Base-by-base conservation (phyloP, 1,140 invertebrate genomes). In the Sarcophaga bullata region DNA sequence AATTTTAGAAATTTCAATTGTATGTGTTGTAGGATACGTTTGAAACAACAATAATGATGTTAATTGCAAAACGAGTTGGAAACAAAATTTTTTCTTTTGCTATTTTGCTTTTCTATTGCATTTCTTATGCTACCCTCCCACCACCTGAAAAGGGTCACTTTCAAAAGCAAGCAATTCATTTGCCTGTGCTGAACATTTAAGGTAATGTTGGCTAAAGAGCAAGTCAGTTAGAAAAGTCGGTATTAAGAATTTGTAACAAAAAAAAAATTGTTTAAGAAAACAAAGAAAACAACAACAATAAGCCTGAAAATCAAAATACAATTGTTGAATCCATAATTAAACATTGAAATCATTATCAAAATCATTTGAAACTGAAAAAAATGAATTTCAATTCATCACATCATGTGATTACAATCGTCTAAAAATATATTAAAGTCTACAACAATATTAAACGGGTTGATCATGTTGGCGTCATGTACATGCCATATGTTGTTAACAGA, bases 1-100 rank as follows among this genome's bases (percentile, higher is more conserved):
- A 58, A 58, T 58, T 58, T 58, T 58, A 58, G 54, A 58, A 58
- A 58, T 58, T 58, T 58, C 54, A n/a, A n/a, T 58, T 58, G 54
- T 58, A 58, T n/a, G n/a, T 58, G 6, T 37, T n/a, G n/a, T n/a
- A n/a, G n/a, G n/a, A n/a, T n/a, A n/a, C n/a, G n/a, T n/a, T n/a
- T n/a, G 15, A 58, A 58, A 58, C 13, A 58, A 58, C 54, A 58
- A 58, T 58, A 58, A 58, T 58, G 54, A 58, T 58, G 54, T 58
- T 58, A 58, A 58, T 58, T 58, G 54, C 54, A 58, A 13, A 58
- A 58, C 54, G 54, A 58, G 13, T 58, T 58, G 54, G 54, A 58
- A 58, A 58, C n/a, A n/a, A 15, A n/a, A n/a, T 58, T 58, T 13
- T 58, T 13, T 58, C 5, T 58, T 58, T 58, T 58, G 25, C 11